Evolutionary conservation across 2,888 invertebrate genomes (phyloP).

Genomic region (Cordilura impudica): DNA sequence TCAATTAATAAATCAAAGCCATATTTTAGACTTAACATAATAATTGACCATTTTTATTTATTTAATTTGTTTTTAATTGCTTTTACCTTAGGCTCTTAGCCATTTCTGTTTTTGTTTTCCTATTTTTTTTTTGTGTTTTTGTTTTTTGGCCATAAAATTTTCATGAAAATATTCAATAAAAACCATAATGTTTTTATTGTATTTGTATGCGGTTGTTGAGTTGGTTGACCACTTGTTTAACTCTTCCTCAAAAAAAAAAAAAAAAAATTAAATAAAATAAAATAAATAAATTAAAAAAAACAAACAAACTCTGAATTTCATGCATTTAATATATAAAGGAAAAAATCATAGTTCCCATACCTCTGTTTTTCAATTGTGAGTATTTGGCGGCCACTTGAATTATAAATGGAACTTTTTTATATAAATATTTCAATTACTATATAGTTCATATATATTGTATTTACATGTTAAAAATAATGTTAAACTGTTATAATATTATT

Average conservation of each 20-base stretch:
- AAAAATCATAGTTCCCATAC: background rate
- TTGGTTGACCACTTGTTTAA: constrained; percentile 74
- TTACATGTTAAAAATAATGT: constrained; percentile 4
- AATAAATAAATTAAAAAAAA: constrained; percentile 10
- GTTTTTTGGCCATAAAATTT: no score
- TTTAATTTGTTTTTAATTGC: constrained; percentile 60
- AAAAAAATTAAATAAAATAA: constrained; percentile 27
- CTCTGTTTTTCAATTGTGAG: constrained; percentile 29
- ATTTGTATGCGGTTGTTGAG: constrained; percentile 74
- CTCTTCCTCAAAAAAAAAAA: constrained; percentile 60
- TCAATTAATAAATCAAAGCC: constrained; percentile 40
- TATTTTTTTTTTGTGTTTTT: constrained; percentile 68
- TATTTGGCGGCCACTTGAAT: constrained; percentile 42
- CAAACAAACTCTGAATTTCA: constrained; percentile 19
- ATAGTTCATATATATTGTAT: background rate
- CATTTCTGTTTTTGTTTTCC: constrained; percentile 23
- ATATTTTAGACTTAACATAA: constrained; percentile 38
- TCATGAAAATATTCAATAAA: constrained; percentile 61
- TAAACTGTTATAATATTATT: background rate
- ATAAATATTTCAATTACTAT: constrained; percentile 19
- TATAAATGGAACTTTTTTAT: constrained; percentile 32
- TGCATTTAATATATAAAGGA: constrained; percentile 12
- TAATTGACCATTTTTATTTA: constrained; percentile 32
- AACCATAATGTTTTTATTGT: constrained; percentile 63
- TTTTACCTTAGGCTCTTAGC: constrained; percentile 49